Percentiles rank a stretch among this genome's conserved stretches.
Evolutionary conservation across 2,797 vertebrate genomes (phyloP).

Genomic region (Onychomys torridus): DNA sequence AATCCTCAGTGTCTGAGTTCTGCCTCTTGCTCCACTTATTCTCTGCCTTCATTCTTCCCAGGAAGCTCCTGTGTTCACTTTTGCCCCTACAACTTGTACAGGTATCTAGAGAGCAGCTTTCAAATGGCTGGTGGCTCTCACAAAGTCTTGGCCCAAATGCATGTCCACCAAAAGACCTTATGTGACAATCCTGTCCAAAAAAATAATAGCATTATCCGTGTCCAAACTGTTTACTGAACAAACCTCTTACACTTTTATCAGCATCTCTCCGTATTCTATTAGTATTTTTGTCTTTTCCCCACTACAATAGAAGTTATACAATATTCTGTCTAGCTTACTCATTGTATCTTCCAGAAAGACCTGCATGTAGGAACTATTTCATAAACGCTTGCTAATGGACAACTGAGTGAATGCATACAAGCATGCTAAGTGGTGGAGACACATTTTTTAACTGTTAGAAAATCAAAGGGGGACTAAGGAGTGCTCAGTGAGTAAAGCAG

Average conservation of each 20-base stretch:
- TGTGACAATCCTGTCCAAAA: not conserved
- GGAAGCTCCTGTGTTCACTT: not conserved
- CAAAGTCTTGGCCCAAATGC: not conserved
- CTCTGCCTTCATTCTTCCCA: not conserved
- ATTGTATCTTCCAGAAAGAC: not conserved
- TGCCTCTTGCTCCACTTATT: not conserved
- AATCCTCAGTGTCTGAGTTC: not conserved
- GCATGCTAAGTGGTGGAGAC: not conserved
- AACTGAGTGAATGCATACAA: not conserved
- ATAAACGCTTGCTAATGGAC: constrained; percentile 9
- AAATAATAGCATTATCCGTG: not conserved
- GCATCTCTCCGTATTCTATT: not conserved
- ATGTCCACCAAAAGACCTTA: not conserved
- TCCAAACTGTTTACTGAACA: not conserved
- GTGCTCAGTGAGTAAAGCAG: not conserved
- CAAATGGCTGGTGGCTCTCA: not conserved
- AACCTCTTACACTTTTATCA: not conserved
- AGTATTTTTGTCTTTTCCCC: not conserved
- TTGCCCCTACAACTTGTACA: not conserved
- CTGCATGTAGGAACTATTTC: not conserved
- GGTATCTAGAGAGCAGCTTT: not conserved
- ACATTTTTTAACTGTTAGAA: constrained; percentile 48
- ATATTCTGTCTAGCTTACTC: constrained; percentile 4
- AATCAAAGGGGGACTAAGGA: not conserved
- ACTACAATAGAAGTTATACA: not conserved